A percentile compares a stretch with the other conserved stretches of the same genome.
These are phyloP conservation scores for Volucella bombylans DNA, from an alignment of 2,888 invertebrate genomes.

Conservation along the genomic window DNA sequence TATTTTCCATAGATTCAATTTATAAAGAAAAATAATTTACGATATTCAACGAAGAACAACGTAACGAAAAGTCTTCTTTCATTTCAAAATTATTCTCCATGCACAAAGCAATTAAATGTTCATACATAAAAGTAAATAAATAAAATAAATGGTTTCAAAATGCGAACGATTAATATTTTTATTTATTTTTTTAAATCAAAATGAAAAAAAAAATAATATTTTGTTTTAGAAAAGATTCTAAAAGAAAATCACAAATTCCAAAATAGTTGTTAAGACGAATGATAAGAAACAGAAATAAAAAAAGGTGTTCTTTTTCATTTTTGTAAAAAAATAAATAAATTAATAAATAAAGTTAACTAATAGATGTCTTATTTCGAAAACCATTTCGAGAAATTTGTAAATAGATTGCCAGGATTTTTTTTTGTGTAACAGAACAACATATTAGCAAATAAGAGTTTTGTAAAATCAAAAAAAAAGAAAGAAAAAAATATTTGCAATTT, in stretches of 20 bases:
- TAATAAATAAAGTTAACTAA: slow-evolving; percentile 60
- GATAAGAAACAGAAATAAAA: neutral
- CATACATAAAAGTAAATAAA: slow-evolving; percentile 4
- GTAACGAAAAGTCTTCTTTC: neutral
- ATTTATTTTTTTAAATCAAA: slow-evolving; percentile 14
- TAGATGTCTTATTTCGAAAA: slow-evolving; percentile 57
- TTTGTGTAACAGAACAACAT: neutral
- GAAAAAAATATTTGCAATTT: slow-evolving; percentile 8
- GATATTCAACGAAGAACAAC: slow-evolving; percentile 27
- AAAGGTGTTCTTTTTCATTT: slow-evolving; percentile 1
- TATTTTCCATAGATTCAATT: too few species aligned
- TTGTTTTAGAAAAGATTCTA: slow-evolving; percentile 34
- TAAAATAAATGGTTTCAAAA: slow-evolving; percentile 61
- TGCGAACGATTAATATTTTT: slow-evolving; percentile 20
- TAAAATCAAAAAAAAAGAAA: neutral
- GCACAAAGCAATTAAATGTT: slow-evolving; percentile 35
- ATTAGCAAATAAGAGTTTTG: neutral
- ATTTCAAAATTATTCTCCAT: slow-evolving; percentile 1
- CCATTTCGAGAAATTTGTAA: slow-evolving; percentile 23
- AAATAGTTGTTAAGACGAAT: slow-evolving; percentile 4
- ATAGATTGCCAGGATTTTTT: slow-evolving; percentile 15
- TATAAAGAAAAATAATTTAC: neutral
- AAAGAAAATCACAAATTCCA: slow-evolving; percentile 20
- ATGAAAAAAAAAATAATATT: neutral
- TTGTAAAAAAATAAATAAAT: neutral